A percentile compares a stretch with the other conserved stretches of the same genome.
Evolutionary conservation across 2,888 invertebrate genomes (phyloP).

Genomic region (Nomada fabriciana): DNA sequence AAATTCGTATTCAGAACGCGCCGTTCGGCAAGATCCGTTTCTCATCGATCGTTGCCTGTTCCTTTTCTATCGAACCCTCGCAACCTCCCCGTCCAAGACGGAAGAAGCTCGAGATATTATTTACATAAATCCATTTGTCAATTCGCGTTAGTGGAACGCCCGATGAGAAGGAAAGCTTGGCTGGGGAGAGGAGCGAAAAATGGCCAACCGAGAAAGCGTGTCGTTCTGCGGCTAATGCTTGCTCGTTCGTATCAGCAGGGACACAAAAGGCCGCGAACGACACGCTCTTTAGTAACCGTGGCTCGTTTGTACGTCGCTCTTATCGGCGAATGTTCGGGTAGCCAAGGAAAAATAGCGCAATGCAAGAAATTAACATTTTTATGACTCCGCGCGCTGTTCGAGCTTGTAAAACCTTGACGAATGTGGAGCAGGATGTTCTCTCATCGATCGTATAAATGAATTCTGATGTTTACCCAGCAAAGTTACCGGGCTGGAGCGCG

Average conservation of each 20-base stretch:
- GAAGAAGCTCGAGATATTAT: conserved; percentile 23
- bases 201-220: neutral
- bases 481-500: conserved; percentile 9
- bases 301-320: neutral
- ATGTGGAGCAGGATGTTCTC: conserved; percentile 29
- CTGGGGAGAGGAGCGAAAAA: neutral
- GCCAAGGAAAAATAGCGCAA: conserved; percentile 20
- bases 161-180: neutral
- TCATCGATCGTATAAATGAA: conserved; percentile 44
- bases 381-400: neutral
- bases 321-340: conserved; percentile 1
- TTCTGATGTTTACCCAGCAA: conserved; percentile 40
- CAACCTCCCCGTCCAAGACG: neutral
- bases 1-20: conserved; percentile 15
- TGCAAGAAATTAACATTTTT: conserved; percentile 36
- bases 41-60: conserved; percentile 4
- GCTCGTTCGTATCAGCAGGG: neutral
- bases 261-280: neutral
- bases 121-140: conserved; percentile 30
- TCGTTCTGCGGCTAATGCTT: neutral
- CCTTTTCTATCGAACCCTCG: neutral
- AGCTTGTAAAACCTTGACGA: conserved; percentile 28
- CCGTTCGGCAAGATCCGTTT: conserved; percentile 8
- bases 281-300: neutral
- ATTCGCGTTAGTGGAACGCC: neutral